A percentile compares a stretch with the other conserved stretches of the same genome.
phyloP scores from a whole-genome alignment of 2,113 vertebrate species.

The Hippoglossus stenolepis region DNA sequence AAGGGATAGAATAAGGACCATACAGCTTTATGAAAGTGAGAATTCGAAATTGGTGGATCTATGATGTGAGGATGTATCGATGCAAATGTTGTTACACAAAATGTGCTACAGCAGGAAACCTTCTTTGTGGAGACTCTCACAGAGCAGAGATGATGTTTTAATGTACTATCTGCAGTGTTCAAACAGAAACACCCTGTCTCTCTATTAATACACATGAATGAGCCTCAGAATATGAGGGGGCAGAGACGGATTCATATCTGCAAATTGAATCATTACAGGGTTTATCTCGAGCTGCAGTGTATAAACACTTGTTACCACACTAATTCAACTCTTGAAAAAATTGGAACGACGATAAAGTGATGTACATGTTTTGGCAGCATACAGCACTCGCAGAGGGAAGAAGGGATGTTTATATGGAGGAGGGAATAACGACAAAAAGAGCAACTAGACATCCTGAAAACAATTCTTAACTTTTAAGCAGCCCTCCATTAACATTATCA shows the following conservation, averaged over 20 bases:
- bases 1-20: no score
- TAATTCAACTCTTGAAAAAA: conserved; percentile 46
- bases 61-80: background rate
- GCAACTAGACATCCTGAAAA: background rate
- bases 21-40: background rate
- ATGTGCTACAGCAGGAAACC: background rate
- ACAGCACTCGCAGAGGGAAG: background rate
- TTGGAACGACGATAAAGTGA: conserved; percentile 28
- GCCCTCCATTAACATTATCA: background rate
- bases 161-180: conserved; percentile 9
- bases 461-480: background rate
- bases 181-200: background rate
- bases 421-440: conserved; percentile 6
- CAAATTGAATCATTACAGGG: conserved; percentile 55
- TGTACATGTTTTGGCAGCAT: conserved; percentile 25
- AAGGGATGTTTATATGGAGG: background rate
- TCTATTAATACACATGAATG: conserved; percentile 7
- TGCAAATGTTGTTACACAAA: conserved; percentile 2
- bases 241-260: conserved; percentile 43
- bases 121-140: no score
- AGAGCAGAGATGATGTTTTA: no score
- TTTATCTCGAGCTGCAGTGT: conserved; percentile 39
- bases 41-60: conserved; percentile 7
- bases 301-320: conserved; percentile 29
- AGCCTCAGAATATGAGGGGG: conserved; percentile 13